phyloP scores from a whole-genome alignment of 2,888 invertebrate genomes.

The Eulithis prunata region DNA sequence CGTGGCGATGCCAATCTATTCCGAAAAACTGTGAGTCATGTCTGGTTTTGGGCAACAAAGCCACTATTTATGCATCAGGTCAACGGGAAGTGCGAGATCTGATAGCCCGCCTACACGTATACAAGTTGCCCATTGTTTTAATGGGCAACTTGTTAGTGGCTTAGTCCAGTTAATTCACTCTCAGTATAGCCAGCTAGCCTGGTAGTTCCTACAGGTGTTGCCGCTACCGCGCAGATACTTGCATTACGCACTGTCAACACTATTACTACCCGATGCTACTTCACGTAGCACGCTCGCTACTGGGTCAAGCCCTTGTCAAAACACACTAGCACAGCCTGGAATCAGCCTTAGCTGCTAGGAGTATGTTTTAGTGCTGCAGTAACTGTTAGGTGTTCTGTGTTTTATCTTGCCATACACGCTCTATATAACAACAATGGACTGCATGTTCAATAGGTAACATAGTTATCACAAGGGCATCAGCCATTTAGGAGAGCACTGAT shows the following conservation, averaged over 20 bases:
- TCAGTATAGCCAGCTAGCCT: no score
- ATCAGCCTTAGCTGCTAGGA: background rate
- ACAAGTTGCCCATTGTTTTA: background rate
- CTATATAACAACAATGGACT: slow-evolving; percentile 29
- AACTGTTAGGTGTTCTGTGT: slow-evolving; percentile 15
- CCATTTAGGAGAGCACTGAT: background rate
- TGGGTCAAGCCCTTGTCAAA: background rate
- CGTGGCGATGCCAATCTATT: background rate
- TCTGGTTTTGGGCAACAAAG: slow-evolving; percentile 32
- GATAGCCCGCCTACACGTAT: slow-evolving; percentile 19
- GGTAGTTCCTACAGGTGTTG: no score
- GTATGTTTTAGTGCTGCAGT: slow-evolving; percentile 1
- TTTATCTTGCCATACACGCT: slow-evolving; percentile 37
- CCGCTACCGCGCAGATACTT: no score
- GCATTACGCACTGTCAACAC: no score
- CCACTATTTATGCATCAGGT: slow-evolving; percentile 23
- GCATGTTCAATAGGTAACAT: slow-evolving; percentile 6
- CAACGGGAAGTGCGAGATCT: slow-evolving; percentile 31
- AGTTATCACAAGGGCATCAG: slow-evolving; percentile 7
- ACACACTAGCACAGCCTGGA: background rate
- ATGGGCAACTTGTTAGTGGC: background rate
- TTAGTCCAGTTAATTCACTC: background rate
- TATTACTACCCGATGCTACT: background rate
- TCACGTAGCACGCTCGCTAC: background rate
- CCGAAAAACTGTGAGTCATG: slow-evolving; percentile 26